Percentiles rank a stretch among this genome's conserved stretches.
Evolutionary conservation across 2,797 vertebrate species (phyloP).

Genomic region (Ptychadena robeensis): DNA sequence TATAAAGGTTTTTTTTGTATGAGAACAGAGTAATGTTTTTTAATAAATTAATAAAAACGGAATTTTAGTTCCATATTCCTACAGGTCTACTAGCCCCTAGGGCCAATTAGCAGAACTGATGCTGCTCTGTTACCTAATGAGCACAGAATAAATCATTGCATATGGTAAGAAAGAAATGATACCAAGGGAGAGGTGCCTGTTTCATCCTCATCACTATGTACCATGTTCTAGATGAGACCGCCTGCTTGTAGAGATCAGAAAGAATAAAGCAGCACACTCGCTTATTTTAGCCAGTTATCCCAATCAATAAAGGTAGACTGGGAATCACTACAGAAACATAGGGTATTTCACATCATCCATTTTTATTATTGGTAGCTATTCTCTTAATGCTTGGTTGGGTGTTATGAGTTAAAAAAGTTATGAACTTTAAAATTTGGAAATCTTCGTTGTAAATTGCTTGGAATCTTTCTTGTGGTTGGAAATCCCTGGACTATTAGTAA

Average conservation of each 20-base stretch:
- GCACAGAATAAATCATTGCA: slow-evolving; percentile 30
- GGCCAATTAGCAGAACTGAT: slow-evolving; percentile 40
- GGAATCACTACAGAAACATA: background rate
- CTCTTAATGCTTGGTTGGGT: background rate
- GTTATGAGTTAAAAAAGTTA: background rate
- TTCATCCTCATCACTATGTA: slow-evolving; percentile 11
- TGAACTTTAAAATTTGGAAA: background rate
- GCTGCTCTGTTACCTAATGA: slow-evolving; percentile 32
- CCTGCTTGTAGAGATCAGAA: slow-evolving; percentile 31
- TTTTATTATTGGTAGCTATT: background rate
- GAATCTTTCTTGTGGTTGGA: too few relatives aligned
- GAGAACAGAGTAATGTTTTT: background rate
- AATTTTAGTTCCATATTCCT: slow-evolving; percentile 16
- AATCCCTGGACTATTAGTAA: background rate
- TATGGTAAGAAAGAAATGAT: slow-evolving; percentile 6
- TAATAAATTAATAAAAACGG: slow-evolving; percentile 11
- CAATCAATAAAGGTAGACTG: background rate
- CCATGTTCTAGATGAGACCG: slow-evolving; percentile 33
- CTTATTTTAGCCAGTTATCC: background rate
- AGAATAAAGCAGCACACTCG: slow-evolving; percentile 19
- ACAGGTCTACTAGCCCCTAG: slow-evolving; percentile 5
- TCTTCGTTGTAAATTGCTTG: background rate
- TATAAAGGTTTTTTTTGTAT: background rate
- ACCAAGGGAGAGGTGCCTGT: background rate
- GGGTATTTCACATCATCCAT: background rate